Conservation (phyloP, 2,113 vertebrate genomes). For the Catagonus wagneri region DNA sequence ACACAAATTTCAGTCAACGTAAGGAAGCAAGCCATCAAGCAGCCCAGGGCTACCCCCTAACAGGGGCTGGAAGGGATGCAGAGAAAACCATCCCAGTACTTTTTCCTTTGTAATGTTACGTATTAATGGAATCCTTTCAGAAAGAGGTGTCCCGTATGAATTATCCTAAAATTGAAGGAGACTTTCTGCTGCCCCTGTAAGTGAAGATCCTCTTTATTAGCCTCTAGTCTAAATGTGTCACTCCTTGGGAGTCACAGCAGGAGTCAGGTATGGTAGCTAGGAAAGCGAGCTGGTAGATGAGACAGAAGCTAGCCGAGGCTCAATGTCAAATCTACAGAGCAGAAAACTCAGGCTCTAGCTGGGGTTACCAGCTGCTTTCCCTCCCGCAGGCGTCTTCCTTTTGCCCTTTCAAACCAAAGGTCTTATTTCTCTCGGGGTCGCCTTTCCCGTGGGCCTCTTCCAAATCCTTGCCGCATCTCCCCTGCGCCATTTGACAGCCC, state of each 20-base stretch:
- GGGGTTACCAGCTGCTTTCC: not conserved
- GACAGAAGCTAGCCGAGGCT: not conserved
- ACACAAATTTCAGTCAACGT: constrained; percentile 70
- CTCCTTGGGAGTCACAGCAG: not conserved
- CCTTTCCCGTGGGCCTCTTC: not conserved
- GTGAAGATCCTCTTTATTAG: not conserved
- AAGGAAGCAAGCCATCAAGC: constrained; percentile 41
- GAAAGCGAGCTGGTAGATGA: not conserved
- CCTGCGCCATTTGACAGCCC: not conserved
- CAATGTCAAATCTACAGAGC: not conserved
- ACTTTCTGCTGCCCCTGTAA: not conserved
- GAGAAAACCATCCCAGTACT: not conserved
- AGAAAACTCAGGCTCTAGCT: not conserved
- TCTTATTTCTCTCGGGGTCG: not conserved
- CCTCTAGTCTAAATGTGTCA: not conserved
- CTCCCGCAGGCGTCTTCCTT: not conserved
- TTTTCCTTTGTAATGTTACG: not conserved
- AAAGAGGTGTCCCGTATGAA: not conserved
- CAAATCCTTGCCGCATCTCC: constrained; percentile 9
- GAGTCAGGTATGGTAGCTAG: not conserved
- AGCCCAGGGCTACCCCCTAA: not conserved
- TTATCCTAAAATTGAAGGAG: not conserved
- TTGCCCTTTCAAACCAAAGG: not conserved
- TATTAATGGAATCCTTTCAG: not conserved
- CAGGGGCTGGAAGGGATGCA: not conserved